Conservation (phyloP, 2,888 invertebrate species). For the Omphaloscelis lunosa region DNA sequence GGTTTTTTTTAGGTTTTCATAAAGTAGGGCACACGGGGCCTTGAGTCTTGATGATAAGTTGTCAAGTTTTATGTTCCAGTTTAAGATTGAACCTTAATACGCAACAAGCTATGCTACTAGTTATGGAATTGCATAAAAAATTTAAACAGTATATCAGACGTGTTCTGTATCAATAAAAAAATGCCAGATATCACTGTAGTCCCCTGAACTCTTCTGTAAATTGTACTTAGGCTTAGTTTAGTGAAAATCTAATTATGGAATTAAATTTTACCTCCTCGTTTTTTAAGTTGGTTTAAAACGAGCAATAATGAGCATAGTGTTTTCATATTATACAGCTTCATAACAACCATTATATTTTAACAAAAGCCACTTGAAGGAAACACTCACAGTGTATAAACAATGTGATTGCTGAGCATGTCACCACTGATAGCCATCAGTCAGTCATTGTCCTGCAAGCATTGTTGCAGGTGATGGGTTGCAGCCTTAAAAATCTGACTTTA, state of each 20-base stretch:
- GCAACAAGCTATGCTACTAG: neutral
- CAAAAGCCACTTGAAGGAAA: neutral
- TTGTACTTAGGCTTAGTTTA: neutral
- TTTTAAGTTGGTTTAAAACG: neutral
- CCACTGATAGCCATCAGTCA: slow-evolving; percentile 32
- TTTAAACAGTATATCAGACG: no score
- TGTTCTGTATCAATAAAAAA: neutral
- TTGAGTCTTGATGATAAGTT: neutral
- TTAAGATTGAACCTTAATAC: neutral
- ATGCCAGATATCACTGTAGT: neutral
- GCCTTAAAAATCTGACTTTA: neutral
- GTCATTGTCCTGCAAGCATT: slow-evolving; percentile 20
- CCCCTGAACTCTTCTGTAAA: neutral
- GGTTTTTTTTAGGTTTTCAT: no score
- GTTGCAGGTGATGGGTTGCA: slow-evolving; percentile 3
- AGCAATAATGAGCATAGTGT: neutral
- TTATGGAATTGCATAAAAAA: neutral
- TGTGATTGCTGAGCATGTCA: neutral
- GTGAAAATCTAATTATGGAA: neutral
- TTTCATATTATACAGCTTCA: neutral
- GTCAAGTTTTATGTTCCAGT: neutral
- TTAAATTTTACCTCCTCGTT: no score
- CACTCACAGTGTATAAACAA: neutral
- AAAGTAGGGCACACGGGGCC: neutral
- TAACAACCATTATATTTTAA: neutral